phyloP scores from a whole-genome alignment of 2,113 vertebrate species.

The Bubo blakistoni region DNA sequence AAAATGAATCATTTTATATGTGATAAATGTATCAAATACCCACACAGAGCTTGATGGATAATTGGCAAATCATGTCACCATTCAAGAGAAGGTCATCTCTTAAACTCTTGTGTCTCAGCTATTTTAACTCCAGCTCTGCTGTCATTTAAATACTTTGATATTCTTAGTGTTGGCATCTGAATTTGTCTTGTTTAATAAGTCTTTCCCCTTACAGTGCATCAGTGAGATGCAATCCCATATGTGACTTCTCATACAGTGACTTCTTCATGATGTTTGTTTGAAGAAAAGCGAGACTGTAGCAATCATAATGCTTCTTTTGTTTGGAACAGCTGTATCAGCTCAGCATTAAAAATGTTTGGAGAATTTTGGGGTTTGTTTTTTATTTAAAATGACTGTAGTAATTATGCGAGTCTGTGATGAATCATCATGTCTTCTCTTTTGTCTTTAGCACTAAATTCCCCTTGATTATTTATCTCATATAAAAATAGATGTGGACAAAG shows the following conservation, averaged over 20 bases:
- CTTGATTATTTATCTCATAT: not conserved
- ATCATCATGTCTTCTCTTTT: not conserved
- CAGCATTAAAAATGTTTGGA: not conserved
- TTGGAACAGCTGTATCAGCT: not conserved
- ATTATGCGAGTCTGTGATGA: not conserved
- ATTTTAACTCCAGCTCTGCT: constrained; percentile 10
- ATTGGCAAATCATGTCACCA: constrained; percentile 32
- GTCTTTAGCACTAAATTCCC: not conserved
- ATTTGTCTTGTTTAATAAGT: not conserved
- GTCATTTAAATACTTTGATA: constrained; percentile 19
- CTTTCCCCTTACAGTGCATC: not conserved
- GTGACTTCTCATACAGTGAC: not conserved
- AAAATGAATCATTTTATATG: constrained; percentile 5
- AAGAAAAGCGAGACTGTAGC: not conserved
- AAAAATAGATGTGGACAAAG: not conserved
- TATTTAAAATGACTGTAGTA: not conserved
- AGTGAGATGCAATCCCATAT: not conserved
- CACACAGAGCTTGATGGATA: not conserved
- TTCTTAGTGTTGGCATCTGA: not conserved
- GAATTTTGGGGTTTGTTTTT: not conserved
- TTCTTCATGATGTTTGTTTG: not conserved
- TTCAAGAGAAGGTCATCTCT: constrained; percentile 33
- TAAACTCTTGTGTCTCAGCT: not conserved
- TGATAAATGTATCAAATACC: not conserved
- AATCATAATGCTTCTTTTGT: not conserved